These are phyloP conservation scores for Dryobates pubescens DNA, from an alignment of 2,797 vertebrate species.

Conservation along the genomic window DNA sequence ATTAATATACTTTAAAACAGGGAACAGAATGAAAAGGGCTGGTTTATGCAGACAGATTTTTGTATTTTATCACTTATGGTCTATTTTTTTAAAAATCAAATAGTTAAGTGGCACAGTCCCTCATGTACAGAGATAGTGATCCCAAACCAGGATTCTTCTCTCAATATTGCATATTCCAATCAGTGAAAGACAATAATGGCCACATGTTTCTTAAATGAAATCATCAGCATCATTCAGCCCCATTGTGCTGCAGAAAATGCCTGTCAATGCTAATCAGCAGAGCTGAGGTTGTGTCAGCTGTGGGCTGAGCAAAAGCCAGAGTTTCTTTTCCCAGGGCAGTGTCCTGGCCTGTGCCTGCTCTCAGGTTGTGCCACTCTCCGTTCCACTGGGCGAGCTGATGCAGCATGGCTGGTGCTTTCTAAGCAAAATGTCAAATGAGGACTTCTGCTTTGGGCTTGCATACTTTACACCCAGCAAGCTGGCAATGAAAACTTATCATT, in stretches of 20 bases:
- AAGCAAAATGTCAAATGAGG: neutral
- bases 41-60: neutral
- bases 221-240: neutral
- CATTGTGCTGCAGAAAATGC: constrained; percentile 13
- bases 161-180: neutral
- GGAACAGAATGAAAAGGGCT: neutral
- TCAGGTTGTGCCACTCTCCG: neutral
- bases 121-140: neutral
- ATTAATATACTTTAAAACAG: neutral
- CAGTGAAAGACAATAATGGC: neutral
- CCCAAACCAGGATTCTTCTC: neutral
- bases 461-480: neutral
- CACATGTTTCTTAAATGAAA: neutral
- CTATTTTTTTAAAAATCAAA: neutral
- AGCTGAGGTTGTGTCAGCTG: neutral
- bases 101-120: neutral
- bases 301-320: neutral
- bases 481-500: neutral
- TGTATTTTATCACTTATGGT: neutral
- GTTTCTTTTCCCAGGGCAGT: neutral
- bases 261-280: neutral
- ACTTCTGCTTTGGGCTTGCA: neutral
- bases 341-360: neutral
- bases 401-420: neutral
- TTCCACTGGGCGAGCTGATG: neutral